Evolutionary conservation across 2,888 invertebrate genomes (phyloP), one percentile per base, ranked within the genome.

Genomic region (Drosophila falleni): DNA sequence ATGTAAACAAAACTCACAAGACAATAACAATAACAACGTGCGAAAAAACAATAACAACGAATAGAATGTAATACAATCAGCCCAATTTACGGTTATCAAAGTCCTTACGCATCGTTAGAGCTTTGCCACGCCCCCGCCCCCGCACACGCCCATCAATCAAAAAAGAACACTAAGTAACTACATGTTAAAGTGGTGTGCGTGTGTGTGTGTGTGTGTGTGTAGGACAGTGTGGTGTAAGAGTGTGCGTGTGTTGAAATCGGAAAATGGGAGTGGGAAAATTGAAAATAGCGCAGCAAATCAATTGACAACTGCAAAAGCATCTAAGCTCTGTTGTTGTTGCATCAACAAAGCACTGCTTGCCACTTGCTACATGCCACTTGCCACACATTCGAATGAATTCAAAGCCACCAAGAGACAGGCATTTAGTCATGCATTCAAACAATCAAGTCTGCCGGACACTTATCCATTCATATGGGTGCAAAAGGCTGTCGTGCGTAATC

Each of bases 231-330:
- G 16, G 35, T 35, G 31, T 31, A 2, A 6, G 37, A 6, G 35
- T 6, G n/a, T 35, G 35, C 5, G 13, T 49, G 49, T 16, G 51
- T 29, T 31, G 56, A 35, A 37, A 54, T 19, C 65, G 74, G 59
- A 11, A 59, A 64, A 41, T 71, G 42, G 41, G 47, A 54, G 81
- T 71, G 47, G 39, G 1, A 29, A 60, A 73, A 71, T 11, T 11
- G 70, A 55, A 87, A 74, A 77, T 75, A 33, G 19, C 44, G 16
- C 16, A 49, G 29, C 77, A 82, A 81, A 76, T 81, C 82, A 84
- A 84, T 81, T 76, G 78, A 75, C 78, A 80, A 75, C 74, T 75
- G 78, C 61, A 87, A 76, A 78, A 58, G 74, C 87, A 75, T 73
- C 71, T 74, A 67, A 74, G 63, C 81, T 72, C 73, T 10, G 31